Base-by-base conservation (phyloP, 2,797 vertebrate genomes). In the Spondyliosoma cantharus region DNA sequence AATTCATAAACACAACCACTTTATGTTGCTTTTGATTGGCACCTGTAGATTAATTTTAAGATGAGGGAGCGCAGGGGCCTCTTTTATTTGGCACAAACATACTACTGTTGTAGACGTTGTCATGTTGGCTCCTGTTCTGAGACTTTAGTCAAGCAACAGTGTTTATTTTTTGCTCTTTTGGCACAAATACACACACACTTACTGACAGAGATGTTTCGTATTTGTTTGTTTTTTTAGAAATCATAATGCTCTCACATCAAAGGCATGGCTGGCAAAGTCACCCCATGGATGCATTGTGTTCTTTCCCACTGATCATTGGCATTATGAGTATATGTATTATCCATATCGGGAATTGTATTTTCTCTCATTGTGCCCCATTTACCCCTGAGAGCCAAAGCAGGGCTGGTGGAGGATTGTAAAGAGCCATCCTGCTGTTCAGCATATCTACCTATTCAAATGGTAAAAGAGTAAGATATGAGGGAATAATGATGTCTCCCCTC, bases 181-280 rank as follows among this genome's bases (percentile, higher is more conserved):
- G 45, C 75, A 53, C 50, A 63, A 54, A 78, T 15, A 60, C 24
- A 63, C 71, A 78, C 63, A 78, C 54, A 70, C 56, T 74, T 69
- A 58, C 56, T 43, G 16, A 43, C 72, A 80, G 66, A 82, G 7
- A 83, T 54, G 49, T 81, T 46, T 74, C 73, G 4, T 76, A 60
- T 92, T 90, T 90, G 81, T 29, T 32, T 6, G 5, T 32, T 37
- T 87, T 90, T 74, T 65, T 72, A 63, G 73, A 82, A 76, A 59
- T 78, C 60, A 60, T 87, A 71, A 87, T 89, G 82, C 70, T 77
- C 77, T 90, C 80, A 91, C 91, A 94, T 94, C 94, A 95, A 94
- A 94, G 91, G 62, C 69, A 60, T 49, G 24, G 83, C 80, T 71
- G 79, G 83, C 79, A 89, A 82, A 90, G 89, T 86, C 82, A 76